Evolutionary conservation across 2,113 vertebrate species (phyloP), one percentile per base, ranked within the genome.

Genomic region (Emberiza fucata): DNA sequence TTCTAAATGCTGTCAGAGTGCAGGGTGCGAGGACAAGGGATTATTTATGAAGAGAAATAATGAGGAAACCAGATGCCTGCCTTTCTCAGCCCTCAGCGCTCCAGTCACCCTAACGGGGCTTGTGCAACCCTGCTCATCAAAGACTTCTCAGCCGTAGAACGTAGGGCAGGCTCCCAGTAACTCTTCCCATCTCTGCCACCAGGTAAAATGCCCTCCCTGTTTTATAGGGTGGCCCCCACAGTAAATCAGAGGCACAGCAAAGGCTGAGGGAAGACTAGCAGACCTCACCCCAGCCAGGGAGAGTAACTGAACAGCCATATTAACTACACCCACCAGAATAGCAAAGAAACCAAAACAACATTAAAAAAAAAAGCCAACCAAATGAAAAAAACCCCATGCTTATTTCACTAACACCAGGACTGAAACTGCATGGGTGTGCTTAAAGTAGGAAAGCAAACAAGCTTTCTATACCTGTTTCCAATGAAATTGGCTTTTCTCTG

Each of bases 11-110:
- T 92, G 91, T 92, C 92, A 76, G 85, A 92, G 91, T 73, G 60
- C 81, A 70, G 94, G 93, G 88, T 95, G 91, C 85, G 79, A 90
- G 92, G 83, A 95, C 89, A 92, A 92, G 88, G 86, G 92, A 72
- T 96, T 95, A 76, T 95, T 92, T 95, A 93, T 89, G 80, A 95
- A 90, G 92, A 95, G 82, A 90, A 91, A 90, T 90, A 87, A 86
- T 59, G 72, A 95, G 90, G 76, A 86, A 95, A 94, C 47, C 88
- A 86, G 94, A 90, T 72, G 93, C 87, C 85, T 86, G 92, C 87
- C 75, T 96, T 94, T 94, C 93, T 92, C 91, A 91, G 90, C 82
- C 87, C 89, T 87, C 61, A 44, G 73, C 0, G 3, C 85, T 93
- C 65, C 73, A 59, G 89, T 68, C 81, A 88, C 40, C 78, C 81